These are phyloP conservation scores for Sebastes nivosus DNA, from an alignment of 2,797 vertebrate genomes.

Conservation along the genomic window DNA sequence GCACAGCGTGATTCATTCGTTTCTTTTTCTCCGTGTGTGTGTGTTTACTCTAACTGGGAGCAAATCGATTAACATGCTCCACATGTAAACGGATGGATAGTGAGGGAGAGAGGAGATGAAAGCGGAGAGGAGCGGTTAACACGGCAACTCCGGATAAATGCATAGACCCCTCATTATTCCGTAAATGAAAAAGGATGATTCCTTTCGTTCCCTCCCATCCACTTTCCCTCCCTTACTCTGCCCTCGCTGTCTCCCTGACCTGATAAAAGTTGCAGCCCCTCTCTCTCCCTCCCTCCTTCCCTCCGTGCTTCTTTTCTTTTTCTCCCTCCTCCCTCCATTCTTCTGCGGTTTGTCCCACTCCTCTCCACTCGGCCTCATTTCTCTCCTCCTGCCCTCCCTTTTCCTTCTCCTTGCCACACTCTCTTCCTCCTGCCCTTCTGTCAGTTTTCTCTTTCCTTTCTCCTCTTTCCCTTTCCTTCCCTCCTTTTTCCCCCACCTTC, in stretches of 20 bases:
- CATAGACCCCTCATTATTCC: slow-evolving; percentile 59
- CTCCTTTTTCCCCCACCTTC: background rate
- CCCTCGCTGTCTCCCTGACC: slow-evolving; percentile 40
- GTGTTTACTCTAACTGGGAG: slow-evolving; percentile 51
- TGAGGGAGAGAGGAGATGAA: slow-evolving; percentile 51
- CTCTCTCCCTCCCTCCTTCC: background rate
- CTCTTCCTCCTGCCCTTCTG: background rate
- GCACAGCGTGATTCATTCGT: slow-evolving; percentile 35
- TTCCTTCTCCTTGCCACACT: background rate
- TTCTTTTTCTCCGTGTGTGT: slow-evolving; percentile 16
- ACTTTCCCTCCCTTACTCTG: slow-evolving; percentile 18
- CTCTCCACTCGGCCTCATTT: slow-evolving; percentile 11
- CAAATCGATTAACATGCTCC: slow-evolving; percentile 71
- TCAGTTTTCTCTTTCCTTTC: background rate
- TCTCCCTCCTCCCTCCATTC: slow-evolving; percentile 4
- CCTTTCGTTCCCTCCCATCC: slow-evolving; percentile 9
- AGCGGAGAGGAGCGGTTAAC: slow-evolving; percentile 56
- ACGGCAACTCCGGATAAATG: slow-evolving; percentile 60
- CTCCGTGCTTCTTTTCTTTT: background rate
- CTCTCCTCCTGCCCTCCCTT: background rate
- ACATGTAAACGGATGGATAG: slow-evolving; percentile 52
- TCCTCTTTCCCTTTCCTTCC: background rate
- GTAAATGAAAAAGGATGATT: slow-evolving; percentile 59
- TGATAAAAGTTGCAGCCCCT: slow-evolving; percentile 50
- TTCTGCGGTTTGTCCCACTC: slow-evolving; percentile 15